phyloP scores from a whole-genome alignment of 1,140 invertebrate genomes.

The Drosophila ananassae region DNA sequence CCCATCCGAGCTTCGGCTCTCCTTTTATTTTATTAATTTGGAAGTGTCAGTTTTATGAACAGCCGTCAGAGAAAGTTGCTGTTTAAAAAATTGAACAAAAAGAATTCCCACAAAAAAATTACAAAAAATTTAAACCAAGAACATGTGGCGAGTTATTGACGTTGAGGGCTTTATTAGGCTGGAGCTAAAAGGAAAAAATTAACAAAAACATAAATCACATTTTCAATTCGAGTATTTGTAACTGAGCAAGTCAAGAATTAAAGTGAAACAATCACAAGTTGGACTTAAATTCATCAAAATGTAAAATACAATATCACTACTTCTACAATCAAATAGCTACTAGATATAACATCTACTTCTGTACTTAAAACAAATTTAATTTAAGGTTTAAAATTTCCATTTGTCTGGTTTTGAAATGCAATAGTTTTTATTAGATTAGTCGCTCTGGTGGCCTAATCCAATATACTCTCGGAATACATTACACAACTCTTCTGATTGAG shows the following conservation, averaged over 20 bases:
- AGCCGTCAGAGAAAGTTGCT: constrained; percentile 33
- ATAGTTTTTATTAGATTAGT: constrained; percentile 40
- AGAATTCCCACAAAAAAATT: constrained; percentile 12
- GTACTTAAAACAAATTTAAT: not conserved
- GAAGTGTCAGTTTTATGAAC: constrained; percentile 47
- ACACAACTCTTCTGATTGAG: constrained; percentile 19
- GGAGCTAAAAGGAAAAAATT: constrained; percentile 32
- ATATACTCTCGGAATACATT: constrained; percentile 14
- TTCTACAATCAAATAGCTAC: no score
- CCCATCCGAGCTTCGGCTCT: not conserved
- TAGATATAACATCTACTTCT: no score
- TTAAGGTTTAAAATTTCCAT: not conserved
- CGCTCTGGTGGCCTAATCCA: constrained; percentile 24
- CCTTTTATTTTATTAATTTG: constrained; percentile 67
- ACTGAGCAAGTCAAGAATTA: not conserved
- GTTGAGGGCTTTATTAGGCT: constrained; percentile 72
- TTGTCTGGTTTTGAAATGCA: not conserved
- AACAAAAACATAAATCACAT: constrained; percentile 38
- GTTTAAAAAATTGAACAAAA: constrained; percentile 1
- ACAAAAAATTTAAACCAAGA: constrained; percentile 22
- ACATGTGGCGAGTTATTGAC: constrained; percentile 57
- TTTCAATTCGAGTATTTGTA: not conserved
- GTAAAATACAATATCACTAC: no score
- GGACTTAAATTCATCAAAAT: not conserved
- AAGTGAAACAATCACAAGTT: not conserved